Evolutionary conservation across 2,797 vertebrate genomes (phyloP).

Genomic region (Rhabdophis nuchalis): DNA sequence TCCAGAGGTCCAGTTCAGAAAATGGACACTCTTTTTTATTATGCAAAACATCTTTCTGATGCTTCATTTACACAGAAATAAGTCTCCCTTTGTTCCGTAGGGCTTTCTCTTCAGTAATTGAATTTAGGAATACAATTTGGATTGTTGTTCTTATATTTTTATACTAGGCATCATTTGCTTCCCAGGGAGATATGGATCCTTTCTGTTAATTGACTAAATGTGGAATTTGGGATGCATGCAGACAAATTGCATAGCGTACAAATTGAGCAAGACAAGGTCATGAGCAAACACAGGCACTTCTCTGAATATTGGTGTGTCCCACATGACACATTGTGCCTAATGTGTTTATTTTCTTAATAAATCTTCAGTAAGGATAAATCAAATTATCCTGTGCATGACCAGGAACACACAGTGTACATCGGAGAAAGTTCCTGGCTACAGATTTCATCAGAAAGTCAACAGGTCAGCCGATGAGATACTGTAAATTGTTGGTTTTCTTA

Average conservation of each 20-base stretch:
- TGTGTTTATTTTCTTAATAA: conserved; percentile 9
- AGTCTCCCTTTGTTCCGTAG: background rate
- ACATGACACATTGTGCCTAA: background rate
- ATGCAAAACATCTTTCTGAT: background rate
- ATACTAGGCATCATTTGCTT: background rate
- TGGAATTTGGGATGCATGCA: background rate
- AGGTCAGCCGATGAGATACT: background rate
- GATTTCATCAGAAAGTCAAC: background rate
- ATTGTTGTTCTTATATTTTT: conserved; percentile 8
- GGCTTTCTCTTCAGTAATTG: background rate
- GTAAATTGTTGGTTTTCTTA: background rate
- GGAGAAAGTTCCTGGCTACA: background rate
- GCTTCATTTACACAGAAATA: background rate
- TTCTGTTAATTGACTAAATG: conserved; percentile 21
- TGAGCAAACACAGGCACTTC: background rate
- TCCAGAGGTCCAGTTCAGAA: background rate
- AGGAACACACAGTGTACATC: background rate
- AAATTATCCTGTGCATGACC: background rate
- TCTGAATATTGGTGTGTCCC: background rate
- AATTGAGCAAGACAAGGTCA: conserved; percentile 2
- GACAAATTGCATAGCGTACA: background rate
- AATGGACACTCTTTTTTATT: background rate
- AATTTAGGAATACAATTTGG: background rate
- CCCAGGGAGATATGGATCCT: background rate
- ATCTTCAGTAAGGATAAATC: background rate